Evolutionary conservation across 2,888 invertebrate genomes (phyloP).

Genomic region (Netelia fuscicornis): DNA sequence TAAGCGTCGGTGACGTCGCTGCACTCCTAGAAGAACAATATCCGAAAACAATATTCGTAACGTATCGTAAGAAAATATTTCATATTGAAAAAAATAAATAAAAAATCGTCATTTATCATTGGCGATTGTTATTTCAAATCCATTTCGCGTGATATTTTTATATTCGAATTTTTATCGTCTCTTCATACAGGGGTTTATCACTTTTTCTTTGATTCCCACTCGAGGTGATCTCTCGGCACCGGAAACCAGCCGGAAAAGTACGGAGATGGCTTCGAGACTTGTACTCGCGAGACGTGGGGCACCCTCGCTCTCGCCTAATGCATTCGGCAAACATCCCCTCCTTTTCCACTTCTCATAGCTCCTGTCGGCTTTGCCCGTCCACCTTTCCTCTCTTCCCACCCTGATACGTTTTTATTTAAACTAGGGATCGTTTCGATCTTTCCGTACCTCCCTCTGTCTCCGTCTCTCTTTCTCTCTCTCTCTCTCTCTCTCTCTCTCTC

Average conservation of each 20-base stretch:
- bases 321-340: slow-evolving; percentile 82
- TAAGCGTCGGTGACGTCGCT: not conserved
- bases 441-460: slow-evolving; percentile 35
- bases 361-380: slow-evolving; percentile 44
- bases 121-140: not conserved
- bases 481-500: slow-evolving; percentile 32
- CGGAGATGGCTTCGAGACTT: slow-evolving; percentile 42
- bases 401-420: slow-evolving; percentile 80
- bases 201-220: slow-evolving; percentile 41
- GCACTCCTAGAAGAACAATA: not conserved
- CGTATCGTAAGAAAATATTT: not conserved
- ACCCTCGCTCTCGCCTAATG: slow-evolving; percentile 77
- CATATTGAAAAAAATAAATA: not conserved
- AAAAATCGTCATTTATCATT: not conserved
- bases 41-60: not conserved
- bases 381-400: slow-evolving; percentile 24
- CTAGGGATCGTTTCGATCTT: slow-evolving; percentile 77
- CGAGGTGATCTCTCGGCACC: slow-evolving; percentile 62
- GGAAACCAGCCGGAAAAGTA: slow-evolving; percentile 43
- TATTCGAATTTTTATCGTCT: slow-evolving; percentile 46
- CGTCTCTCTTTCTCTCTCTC: slow-evolving; percentile 32
- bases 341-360: slow-evolving; percentile 14
- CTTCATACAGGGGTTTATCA: slow-evolving; percentile 43
- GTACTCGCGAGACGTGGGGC: slow-evolving; percentile 72
- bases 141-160: slow-evolving; percentile 9